These are phyloP conservation scores for Tetragonula clypearis DNA, from an alignment of 1,140 invertebrate genomes.

Conservation along the genomic window DNA sequence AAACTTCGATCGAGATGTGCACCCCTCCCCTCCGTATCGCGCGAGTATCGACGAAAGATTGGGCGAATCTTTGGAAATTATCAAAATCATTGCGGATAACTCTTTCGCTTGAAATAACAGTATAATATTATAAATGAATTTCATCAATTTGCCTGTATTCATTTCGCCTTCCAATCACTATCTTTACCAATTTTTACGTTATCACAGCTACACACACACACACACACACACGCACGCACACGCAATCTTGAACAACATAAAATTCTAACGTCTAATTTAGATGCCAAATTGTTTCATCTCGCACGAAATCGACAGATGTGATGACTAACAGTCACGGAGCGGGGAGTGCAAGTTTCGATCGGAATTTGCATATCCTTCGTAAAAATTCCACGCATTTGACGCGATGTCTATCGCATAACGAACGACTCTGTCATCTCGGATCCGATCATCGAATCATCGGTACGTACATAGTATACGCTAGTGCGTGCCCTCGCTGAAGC, in stretches of 20 bases:
- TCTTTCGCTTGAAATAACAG: no score
- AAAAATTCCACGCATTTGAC: not conserved
- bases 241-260: no score
- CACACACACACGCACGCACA: no score
- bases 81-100: no score
- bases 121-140: no score
- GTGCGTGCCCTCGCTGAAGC: not conserved
- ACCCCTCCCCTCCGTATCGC: not conserved
- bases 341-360: not conserved
- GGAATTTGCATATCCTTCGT: no score
- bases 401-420: not conserved
- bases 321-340: not conserved
- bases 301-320: not conserved
- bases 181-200: no score
- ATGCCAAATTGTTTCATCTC: not conserved
- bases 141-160: no score
- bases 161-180: no score
- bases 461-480: not conserved
- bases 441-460: not conserved
- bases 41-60: not conserved
- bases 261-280: no score
- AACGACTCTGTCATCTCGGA: not conserved
- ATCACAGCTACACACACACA: no score
- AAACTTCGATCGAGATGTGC: not conserved
- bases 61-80: no score